Base-by-base conservation (phyloP, 2,113 vertebrate genomes). In the Stegastes partitus region DNA sequence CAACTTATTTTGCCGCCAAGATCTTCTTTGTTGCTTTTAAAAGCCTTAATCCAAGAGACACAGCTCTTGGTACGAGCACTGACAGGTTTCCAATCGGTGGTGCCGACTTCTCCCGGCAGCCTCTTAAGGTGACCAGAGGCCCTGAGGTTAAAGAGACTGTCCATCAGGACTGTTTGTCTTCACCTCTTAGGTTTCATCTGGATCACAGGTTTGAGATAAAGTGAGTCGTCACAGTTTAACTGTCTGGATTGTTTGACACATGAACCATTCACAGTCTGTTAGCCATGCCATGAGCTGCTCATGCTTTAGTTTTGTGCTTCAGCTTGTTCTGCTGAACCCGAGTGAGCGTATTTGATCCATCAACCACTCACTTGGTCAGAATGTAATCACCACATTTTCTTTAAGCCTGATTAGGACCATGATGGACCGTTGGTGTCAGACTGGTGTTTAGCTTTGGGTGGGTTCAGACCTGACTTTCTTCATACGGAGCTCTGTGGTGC, bases 51-150 rank as follows among this genome's bases (percentile, higher is more conserved):
- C 67, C 68, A 67, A 45, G 28, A 84, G 69, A 22, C 74, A 81
- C 56, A 70, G n/a, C 23, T 87, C 64, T 54, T 16, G 14, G 28
- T 68, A 58, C 50, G 54, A 74, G 73, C 58, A 14, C 70, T 74
- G 85, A 82, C 77, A 75, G 47, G 28, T 91, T 78, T 83, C 74
- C 79, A 75, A 87, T 82, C 63, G 68, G 53, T 78, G 67, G 80
- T 74, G 50, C 65, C 37, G 54, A 57, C 49, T 73, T 76, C 66
- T 77, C 50, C 79, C 66, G 67, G n/a, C 25, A 12, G 65, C 54
- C 88, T 67, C 63, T 67, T 76, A 74, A 67, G 25, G 77, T 51
- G 76, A 71, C 64, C 54, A 18, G 44, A 75, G 75, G 78, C 64
- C 47, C 25, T 1, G 5, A 68, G 74, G 84, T 89, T 87, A 81